Percentiles rank a stretch among this genome's conserved stretches.
Conservation (phyloP, 1,140 invertebrate species). For the Drosophila arawakana region DNA sequence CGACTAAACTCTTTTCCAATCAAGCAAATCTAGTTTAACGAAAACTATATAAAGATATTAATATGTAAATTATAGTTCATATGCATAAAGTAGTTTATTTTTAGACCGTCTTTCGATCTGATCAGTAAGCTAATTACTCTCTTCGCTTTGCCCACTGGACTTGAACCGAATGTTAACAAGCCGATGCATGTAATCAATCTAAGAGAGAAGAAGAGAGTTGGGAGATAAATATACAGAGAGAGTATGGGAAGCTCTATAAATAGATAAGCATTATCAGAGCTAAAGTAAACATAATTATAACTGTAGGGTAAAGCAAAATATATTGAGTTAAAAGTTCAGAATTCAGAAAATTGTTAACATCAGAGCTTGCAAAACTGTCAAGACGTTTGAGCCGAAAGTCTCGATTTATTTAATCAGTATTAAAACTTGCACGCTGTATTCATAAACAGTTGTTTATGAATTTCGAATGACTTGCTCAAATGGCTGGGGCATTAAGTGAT, state of each 20-base stretch:
- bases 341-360: neutral
- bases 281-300: constrained; percentile 39
- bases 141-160: constrained; percentile 18
- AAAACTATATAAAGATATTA: constrained; percentile 45
- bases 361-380: neutral
- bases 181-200: constrained; percentile 57
- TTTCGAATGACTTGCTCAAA: constrained; percentile 21
- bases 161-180: constrained; percentile 16
- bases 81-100: constrained; percentile 45
- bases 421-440: constrained; percentile 21
- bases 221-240: neutral
- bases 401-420: constrained; percentile 19
- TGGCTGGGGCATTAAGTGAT: neutral
- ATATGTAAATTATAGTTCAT: constrained; percentile 56
- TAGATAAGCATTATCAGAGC: constrained; percentile 67
- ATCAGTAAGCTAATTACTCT: constrained; percentile 22
- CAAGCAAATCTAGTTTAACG: constrained; percentile 56
- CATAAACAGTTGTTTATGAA: constrained; percentile 28
- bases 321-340: too few species aligned
- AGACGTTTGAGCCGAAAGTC: neutral
- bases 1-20: constrained; percentile 29
- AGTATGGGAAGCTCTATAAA: constrained; percentile 58
- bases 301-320: constrained; percentile 25
- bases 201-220: constrained; percentile 10
- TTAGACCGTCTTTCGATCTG: constrained; percentile 58